Percentiles rank a stretch among this genome's conserved stretches.
Evolutionary conservation across 53 echinoderm and acorn worm species (phyloP).

Genomic region (Apostichopus leukothele): DNA sequence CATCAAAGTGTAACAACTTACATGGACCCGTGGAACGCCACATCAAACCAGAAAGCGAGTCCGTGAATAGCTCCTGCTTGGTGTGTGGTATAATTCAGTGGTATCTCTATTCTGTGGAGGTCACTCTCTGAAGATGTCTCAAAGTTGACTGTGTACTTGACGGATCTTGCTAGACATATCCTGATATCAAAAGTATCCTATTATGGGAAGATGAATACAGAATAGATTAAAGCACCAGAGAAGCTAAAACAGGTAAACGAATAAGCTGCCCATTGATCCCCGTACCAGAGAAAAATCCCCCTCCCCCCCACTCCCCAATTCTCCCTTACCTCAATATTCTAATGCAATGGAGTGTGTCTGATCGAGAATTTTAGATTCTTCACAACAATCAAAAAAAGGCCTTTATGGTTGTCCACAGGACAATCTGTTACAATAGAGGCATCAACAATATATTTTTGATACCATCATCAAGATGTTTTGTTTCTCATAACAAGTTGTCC

Average conservation of each 20-base stretch:
- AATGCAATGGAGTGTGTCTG: too few relatives aligned
- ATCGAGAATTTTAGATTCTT: too few relatives aligned
- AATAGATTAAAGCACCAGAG: neutral
- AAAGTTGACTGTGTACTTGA: conserved; percentile 92
- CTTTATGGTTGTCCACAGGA: too few relatives aligned
- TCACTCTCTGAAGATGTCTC: conserved; percentile 77
- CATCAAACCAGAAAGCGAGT: conserved; percentile 98
- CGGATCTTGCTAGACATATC: conserved; percentile 92
- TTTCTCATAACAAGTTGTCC: too few relatives aligned
- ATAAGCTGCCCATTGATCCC: too few relatives aligned
- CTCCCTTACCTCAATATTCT: too few relatives aligned
- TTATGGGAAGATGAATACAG: neutral
- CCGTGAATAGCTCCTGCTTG: conserved; percentile 91
- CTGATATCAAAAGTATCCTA: conserved; percentile 99
- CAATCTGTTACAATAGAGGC: too few relatives aligned
- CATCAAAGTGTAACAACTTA: conserved; percentile 53
- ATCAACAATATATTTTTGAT: too few relatives aligned
- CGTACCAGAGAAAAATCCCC: too few relatives aligned
- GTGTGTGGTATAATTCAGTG: conserved; percentile 77
- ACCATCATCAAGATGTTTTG: too few relatives aligned
- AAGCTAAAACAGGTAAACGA: neutral
- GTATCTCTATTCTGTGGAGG: conserved; percentile 94
- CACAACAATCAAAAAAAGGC: too few relatives aligned
- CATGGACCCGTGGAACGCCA: conserved; percentile 93
- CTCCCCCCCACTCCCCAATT: too few relatives aligned